Base-by-base conservation (phyloP, 1,140 invertebrate genomes). In the Apis dorsata region DNA sequence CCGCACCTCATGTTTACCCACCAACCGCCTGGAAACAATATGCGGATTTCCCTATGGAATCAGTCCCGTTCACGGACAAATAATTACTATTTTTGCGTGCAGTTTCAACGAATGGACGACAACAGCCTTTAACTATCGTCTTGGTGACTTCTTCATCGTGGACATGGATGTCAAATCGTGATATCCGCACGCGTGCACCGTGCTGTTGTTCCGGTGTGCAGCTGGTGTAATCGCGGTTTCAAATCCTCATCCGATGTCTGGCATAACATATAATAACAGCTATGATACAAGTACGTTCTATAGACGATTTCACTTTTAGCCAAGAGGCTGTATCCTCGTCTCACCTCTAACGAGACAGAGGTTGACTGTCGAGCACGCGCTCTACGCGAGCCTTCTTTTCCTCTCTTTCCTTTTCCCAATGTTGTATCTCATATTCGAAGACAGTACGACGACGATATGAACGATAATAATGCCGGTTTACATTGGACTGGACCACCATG, bases 291-390 rank as follows among this genome's bases (percentile, higher is more conserved):
- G 85, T 57, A 76, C 63, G 74, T 62, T 76, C 71, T 83, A 82
- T 83, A 79, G 81, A 86, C 90, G 91, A 92, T 92, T 92, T 92
- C 91, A 90, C 91, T 92, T 92, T 92, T 84, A 85, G 76, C 59
- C 84, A 73, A 81, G 77, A 59, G 15, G 75, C 78, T 87, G 83
- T 68, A 87, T 83, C 87, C 82, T 85, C 79, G 68, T 77, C 76
- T 77, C 60, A 60, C 57, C 15, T 3, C 53, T 24, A 68, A 34
- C 5, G 12, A 57, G 9, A 17, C 63, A n/a, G 57, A 13, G 19
- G 0, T n/a, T 62, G 12, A 57, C 82, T 49, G 53, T 62, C 63
- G 17, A 68, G 19, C 66, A 34, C 71, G 34, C 75, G 34, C 11
- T 44, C 24, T 44, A 9, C 66, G 19, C 55, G 65, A 28, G 28